A percentile compares a stretch with the other conserved stretches of the same genome.
Evolutionary conservation across 1,140 invertebrate species (phyloP).

Genomic region (Atta cephalotes): DNA sequence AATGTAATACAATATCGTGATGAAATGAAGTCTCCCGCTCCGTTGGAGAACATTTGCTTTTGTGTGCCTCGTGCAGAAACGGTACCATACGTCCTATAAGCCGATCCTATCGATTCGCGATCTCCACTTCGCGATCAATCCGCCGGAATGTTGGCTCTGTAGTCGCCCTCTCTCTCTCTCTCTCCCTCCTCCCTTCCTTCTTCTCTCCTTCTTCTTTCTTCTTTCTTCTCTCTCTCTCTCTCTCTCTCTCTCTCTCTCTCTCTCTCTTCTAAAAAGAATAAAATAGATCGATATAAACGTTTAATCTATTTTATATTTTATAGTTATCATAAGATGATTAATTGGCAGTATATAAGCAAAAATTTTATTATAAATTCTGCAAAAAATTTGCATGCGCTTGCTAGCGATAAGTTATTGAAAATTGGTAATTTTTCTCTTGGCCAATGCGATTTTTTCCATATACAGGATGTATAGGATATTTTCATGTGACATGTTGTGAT

Average conservation of each 20-base stretch:
- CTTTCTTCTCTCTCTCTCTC: background rate
- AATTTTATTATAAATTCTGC: conserved; percentile 18
- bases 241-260: background rate
- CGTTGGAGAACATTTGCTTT: background rate
- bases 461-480: background rate
- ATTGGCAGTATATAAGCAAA: background rate
- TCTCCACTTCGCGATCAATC: conserved; percentile 54
- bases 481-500: conserved; percentile 13
- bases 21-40: background rate
- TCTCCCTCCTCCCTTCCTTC: background rate
- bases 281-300: background rate
- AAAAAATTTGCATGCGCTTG: background rate
- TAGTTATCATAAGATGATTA: conserved; percentile 8
- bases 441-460: background rate
- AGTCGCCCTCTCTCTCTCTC: conserved; percentile 12
- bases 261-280: background rate
- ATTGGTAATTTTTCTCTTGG: background rate
- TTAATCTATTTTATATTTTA: conserved; percentile 1
- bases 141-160: conserved; percentile 48
- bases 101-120: conserved; percentile 50
- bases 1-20: conserved; percentile 26
- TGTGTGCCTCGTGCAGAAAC: background rate
- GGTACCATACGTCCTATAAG: background rate
- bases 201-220: background rate
- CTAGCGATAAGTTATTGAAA: background rate